Base-by-base conservation (phyloP, 2,113 vertebrate genomes). In the Peromyscus polionotus region DNA sequence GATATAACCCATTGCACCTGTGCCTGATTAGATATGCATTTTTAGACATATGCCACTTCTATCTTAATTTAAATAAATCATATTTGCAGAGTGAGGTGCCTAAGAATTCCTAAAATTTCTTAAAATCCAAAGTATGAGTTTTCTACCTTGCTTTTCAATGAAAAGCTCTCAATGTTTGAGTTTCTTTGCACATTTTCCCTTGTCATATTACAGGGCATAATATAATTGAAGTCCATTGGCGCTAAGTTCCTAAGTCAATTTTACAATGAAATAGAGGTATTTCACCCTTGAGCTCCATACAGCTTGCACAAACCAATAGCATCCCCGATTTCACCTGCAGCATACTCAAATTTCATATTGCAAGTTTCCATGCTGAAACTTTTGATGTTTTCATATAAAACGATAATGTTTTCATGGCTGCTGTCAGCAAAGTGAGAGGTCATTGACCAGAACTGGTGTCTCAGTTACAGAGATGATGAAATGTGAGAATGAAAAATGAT, bases 401-500 rank as follows among this genome's bases (percentile, higher is more conserved):
- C 76, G 36, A 86, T 31, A 84, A 54, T 16, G 33, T 10, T 84
- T 22, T 88, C 42, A 24, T 95, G 26, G 87, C 10, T 72, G 36
- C n/a, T 87, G 22, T n/a, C 54, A 92, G 57, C 48, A 26, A 80
- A 96, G 89, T 24, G 16, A 45, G 93, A 75, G 36, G 9, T 84
- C 88, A 61, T 61, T 76, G 39, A 33, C 11, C 57, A 81, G 68
- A 88, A 76, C 39, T 84, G 91, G 17, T 70, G 68, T 72, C 42
- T 94, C 87, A 87, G 84, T 92, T 94, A 88, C 10, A 80, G 92
- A 89, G 39, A 95, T 75, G 26, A 86, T 93, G 63, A 95, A 94
- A 88, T 89, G 20, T 83, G 31, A 70, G 51, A 76, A 86, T 76
- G 80, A 90, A 96, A 96, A 95, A 65, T 24, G 1, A 9, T 54